Evolutionary conservation across 2,797 vertebrate species (phyloP), one percentile per base, ranked within the genome.

Genomic region (Ceryle rudis): DNA sequence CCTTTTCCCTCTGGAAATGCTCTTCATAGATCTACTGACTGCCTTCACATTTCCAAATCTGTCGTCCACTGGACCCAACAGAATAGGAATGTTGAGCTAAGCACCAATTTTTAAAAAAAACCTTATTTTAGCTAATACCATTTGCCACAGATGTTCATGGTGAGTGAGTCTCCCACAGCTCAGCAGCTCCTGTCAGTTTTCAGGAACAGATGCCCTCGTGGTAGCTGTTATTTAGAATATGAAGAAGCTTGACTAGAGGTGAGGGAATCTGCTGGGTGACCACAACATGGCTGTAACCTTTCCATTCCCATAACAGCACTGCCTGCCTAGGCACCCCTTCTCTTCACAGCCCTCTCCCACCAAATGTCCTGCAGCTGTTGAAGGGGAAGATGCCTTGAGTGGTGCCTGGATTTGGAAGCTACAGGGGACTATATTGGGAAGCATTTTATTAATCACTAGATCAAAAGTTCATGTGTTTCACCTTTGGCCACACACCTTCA

Each of bases 311-410:
- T 60, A 75, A 78, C 15, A 52, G 31, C 23, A 10, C 28, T 75
- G 41, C 37, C 54, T 57, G 26, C 11, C 35, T 28, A 14, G 28
- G 8, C 51, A 66, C 4, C 16, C 4, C 31, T 81, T 66, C 52
- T 37, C 25, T 29, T 69, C 3, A 0, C 46, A 62, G 28, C 22
- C 14, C 47, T 61, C 14, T 62, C 22, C 28, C 15, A 35, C 47
- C 18, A 0, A 47, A 62, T 3, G 0, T n/a, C 5, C 31, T 1
- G 1, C 5, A 5, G 0, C 1, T 71, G 11, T 19, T 39, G 58
- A 22, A 11, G 2, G 19, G 35, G 6, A 67, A 41, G 9, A 35
- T 75, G 31, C 42, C 44, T 64, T 1, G 0, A 75, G 46, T 0
- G 1, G 6, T 54, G 49, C 26, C 35, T 72, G 29, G 31, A 25